Evolutionary conservation across 2,797 vertebrate genomes (phyloP), one percentile per base, ranked within the genome.

Genomic region (Schizopygopsis pylzovi): DNA sequence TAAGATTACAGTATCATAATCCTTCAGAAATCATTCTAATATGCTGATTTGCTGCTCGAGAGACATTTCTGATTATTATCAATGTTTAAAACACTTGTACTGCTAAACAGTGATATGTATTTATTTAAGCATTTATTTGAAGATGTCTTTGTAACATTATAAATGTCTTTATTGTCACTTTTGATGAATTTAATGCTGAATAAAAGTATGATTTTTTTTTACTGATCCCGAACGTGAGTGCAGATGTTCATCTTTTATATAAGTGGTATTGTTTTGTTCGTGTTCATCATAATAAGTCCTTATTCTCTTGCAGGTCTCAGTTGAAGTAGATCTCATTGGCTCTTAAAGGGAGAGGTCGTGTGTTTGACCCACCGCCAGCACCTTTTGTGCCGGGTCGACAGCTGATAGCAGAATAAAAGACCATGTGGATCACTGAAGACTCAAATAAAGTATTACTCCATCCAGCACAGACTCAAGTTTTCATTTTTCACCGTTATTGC

Each of bases 371-470:
- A 10, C 10, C 4, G 15, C 52, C 9, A 4, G 47, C 45, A 52
- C 41, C 39, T 79, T 15, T 43, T 70, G 49, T 4, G 2, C 37
- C 37, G 59, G 54, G 52, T 22, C 28, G 7, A 16, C 20, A 54
- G 59, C 49, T 71, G 37, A 71, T 71, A 28, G 33, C 52, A 45
- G 41, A 76, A 83, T 47, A 63, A 75, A 75, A 65, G 5, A 65
- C 8, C 7, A 7, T 18, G 71, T 75, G 25, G 25, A 49, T 83
- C 56, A 49, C 15, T 3, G 45, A 76, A 63, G 7, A 37, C 47
- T 75, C 37, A 68, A 84, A 84, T 84, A 68, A 84, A 84, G 61
- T 77, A 37, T 41, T 13, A 52, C 22, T 67, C 45, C 59, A 61
- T 65, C 13, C 71, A 67, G 13, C 59, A 52, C 20, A 25, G 45